A percentile compares a stretch with the other conserved stretches of the same genome.
Evolutionary conservation across 2,888 invertebrate species (phyloP).

Genomic region (Rhogogaster chlorosoma): DNA sequence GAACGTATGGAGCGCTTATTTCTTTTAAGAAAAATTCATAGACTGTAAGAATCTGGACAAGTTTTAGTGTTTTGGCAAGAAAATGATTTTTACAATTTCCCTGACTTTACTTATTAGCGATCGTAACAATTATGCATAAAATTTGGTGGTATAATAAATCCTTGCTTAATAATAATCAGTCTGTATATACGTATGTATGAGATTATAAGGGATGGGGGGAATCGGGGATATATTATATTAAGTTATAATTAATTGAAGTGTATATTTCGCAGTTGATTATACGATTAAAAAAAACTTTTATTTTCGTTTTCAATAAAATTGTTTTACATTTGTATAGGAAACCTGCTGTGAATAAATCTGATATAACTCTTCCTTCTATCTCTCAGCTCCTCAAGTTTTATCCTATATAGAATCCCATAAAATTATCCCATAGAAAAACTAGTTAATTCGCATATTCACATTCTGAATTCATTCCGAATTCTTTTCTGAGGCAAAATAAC

Average conservation of each 20-base stretch:
- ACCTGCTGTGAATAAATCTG: neutral
- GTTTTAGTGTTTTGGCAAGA: neutral
- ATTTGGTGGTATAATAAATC: neutral
- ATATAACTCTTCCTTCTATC: neutral
- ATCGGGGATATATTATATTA: neutral
- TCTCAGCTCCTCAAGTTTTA: neutral
- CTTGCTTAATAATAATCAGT: neutral
- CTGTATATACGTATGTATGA: neutral
- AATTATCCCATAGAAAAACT: too few species aligned
- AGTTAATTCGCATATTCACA: too few species aligned
- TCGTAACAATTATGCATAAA: neutral
- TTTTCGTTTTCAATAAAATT: slow-evolving; percentile 18
- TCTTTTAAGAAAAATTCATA: neutral
- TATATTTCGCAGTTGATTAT: neutral
- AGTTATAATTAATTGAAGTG: neutral
- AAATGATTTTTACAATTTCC: neutral
- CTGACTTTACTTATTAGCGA: neutral
- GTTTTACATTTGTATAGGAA: slow-evolving; percentile 19
- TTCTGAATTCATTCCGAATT: too few species aligned
- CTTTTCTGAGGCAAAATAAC: too few species aligned
- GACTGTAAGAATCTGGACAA: neutral
- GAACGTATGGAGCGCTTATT: neutral
- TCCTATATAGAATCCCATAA: neutral
- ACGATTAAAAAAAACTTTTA: slow-evolving; percentile 3
- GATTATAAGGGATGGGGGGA: neutral